Evolutionary conservation across 2,888 invertebrate species (phyloP).

Genomic region (Anorthoa munda): DNA sequence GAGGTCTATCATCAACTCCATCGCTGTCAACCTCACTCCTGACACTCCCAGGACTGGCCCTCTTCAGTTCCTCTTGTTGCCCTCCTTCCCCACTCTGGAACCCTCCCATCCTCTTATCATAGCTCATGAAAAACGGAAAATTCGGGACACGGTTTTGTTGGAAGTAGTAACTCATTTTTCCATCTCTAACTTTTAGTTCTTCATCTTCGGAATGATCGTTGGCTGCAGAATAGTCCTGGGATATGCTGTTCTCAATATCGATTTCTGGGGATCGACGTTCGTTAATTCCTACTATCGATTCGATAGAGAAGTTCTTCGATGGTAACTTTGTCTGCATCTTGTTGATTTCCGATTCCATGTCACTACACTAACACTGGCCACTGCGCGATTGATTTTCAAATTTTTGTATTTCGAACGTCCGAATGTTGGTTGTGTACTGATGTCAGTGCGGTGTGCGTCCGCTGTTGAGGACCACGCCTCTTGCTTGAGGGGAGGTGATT

Average conservation of each 20-base stretch:
- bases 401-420: conserved; percentile 76
- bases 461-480: conserved; percentile 76
- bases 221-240: conserved; percentile 80
- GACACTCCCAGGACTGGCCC: conserved; percentile 86
- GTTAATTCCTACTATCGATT: conserved; percentile 90
- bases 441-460: conserved; percentile 68
- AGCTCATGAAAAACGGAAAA: conserved; percentile 89
- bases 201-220: conserved; percentile 84
- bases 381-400: conserved; percentile 60
- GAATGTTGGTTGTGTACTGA: conserved; percentile 77
- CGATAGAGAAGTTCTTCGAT: conserved; percentile 92
- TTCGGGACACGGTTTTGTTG: conserved; percentile 86
- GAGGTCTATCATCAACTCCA: conserved; percentile 85
- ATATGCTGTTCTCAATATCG: conserved; percentile 86
- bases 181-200: conserved; percentile 83
- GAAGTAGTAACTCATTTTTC: conserved; percentile 86
- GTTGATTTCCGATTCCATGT: conserved; percentile 87
- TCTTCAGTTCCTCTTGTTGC: conserved; percentile 83
- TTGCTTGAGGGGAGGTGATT: conserved; percentile 70
- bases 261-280: conserved; percentile 86
- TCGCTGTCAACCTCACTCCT: conserved; percentile 88
- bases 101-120: conserved; percentile 82
- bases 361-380: conserved; percentile 69
- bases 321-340: conserved; percentile 88
- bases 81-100: conserved; percentile 76